Base-by-base conservation (phyloP, 2,797 vertebrate species). In the Phrynocephalus vlangalii region DNA sequence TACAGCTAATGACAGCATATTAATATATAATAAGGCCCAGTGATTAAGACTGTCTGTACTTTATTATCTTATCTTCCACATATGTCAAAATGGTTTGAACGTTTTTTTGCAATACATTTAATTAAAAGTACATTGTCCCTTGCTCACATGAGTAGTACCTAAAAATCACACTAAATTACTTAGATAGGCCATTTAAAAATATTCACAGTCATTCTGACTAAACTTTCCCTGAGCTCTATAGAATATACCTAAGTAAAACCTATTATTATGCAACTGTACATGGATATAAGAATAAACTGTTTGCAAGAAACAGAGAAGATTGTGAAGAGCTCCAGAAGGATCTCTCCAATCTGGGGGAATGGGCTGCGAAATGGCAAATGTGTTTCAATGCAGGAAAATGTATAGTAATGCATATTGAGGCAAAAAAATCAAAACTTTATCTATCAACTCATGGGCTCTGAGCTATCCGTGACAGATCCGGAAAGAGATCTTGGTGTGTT, bases 41-140 rank as follows among this genome's bases (percentile, higher is more conserved):
- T 97, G 97, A 97, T 97, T 97, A 97, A 97, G 96, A 97, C 95
- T 92, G 91, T 88, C 95, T 95, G 93, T 95, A 96, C 96, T 97
- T 97, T 97, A 97, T 97, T 97, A 97, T 97, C 96, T 96, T 97
- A 96, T 97, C 96, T 97, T 96, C 95, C 92, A 96, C 93, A 94
- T 95, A 95, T 96, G 96, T 96, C 96, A 97, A 96, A 93, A 94
- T 93, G 89, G 94, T 92, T 95, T 96, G 93, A 96, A 94, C 94
- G 96, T 89, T 52, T 56, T 93, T 93, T 56, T 16, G 89, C 94
- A 95, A 95, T 94, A 96, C 95, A 93, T 95, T 96, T 96, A 97
- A 97, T 97, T 96, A 96, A 94, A 95, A 96, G 92, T 94, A 95
- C 94, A 96, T 93, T 94, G 95, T 95, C 96, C 95, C 94, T 94